A percentile compares a stretch with the other conserved stretches of the same genome.
These are phyloP conservation scores for Centropus unirufus DNA, from an alignment of 2,113 vertebrate species.

Conservation along the genomic window DNA sequence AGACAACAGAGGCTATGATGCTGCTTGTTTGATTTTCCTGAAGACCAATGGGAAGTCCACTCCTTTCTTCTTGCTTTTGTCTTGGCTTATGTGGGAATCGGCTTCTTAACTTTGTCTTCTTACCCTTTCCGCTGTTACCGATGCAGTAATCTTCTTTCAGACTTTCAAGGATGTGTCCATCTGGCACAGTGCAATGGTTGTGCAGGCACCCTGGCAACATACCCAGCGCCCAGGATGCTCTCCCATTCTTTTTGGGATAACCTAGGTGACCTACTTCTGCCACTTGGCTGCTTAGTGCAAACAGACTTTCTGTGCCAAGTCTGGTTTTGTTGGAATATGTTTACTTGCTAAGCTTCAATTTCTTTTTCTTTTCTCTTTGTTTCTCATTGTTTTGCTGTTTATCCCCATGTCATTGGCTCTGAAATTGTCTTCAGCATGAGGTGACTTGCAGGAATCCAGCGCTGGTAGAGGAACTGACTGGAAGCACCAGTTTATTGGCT, in stretches of 20 bases:
- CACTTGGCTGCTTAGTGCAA: not conserved
- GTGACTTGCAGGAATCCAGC: not conserved
- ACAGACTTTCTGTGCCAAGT: not conserved
- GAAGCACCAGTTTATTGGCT: not conserved
- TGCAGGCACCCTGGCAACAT: rapidly evolving
- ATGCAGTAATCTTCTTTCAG: not conserved
- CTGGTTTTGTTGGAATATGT: not conserved
- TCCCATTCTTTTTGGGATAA: not conserved
- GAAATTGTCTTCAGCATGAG: not conserved
- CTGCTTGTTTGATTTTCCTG: not conserved
- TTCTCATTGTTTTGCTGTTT: not conserved
- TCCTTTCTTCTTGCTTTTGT: not conserved
- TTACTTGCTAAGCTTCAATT: not conserved
- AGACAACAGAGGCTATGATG: not conserved
- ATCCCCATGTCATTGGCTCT: rapidly evolving
- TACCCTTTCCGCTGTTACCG: not conserved
- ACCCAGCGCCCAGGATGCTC: not conserved
- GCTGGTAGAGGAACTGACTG: not conserved
- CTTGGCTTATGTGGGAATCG: not conserved
- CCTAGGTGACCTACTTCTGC: not conserved
- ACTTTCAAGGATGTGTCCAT: not conserved
- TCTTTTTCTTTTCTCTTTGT: too few relatives aligned
- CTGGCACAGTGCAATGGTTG: not conserved
- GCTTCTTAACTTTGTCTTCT: not conserved
- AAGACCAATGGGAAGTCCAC: not conserved